Percentiles rank a stretch among this genome's conserved stretches.
Evolutionary conservation across 2,888 invertebrate genomes (phyloP).

Genomic region (Amblyjoppa fuscipennis): DNA sequence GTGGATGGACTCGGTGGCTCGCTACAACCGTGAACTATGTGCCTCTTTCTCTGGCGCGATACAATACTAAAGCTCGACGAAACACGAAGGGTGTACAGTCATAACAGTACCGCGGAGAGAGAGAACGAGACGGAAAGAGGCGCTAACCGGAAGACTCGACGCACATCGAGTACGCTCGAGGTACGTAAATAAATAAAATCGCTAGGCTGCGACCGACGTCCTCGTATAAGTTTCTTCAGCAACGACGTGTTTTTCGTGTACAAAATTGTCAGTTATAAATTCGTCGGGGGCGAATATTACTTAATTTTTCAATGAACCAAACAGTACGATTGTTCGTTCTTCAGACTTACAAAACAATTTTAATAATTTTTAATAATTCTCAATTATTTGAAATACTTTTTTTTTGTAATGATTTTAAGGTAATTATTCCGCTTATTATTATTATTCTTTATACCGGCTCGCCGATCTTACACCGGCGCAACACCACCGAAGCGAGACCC

Average conservation of each 20-base stretch:
- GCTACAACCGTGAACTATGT: background rate
- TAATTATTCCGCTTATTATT: background rate
- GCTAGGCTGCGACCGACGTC: constrained; percentile 47
- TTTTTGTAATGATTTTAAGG: background rate
- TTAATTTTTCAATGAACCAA: constrained; percentile 23
- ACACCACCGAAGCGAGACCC: background rate
- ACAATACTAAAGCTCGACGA: constrained; percentile 48
- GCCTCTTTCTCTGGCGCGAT: constrained; percentile 45
- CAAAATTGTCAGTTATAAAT: background rate
- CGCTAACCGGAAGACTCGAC: constrained; percentile 65
- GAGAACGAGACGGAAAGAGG: constrained; percentile 27
- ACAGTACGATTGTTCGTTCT: background rate
- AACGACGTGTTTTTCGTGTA: constrained; percentile 19
- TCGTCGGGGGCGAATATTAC: constrained; percentile 23
- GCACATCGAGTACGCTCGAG: constrained; percentile 48
- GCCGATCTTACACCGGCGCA: background rate
- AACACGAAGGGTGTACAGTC: constrained; percentile 20
- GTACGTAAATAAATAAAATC: constrained; percentile 63
- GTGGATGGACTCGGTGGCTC: background rate
- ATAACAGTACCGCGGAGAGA: background rate
- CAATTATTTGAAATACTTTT: background rate
- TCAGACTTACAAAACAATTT: background rate
- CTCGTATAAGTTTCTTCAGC: constrained; percentile 25
- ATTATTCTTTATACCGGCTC: constrained; percentile 16
- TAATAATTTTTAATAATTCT: background rate